Conservation (phyloP, 2,888 invertebrate genomes). For the Acanthosoma haemorrhoidale region DNA sequence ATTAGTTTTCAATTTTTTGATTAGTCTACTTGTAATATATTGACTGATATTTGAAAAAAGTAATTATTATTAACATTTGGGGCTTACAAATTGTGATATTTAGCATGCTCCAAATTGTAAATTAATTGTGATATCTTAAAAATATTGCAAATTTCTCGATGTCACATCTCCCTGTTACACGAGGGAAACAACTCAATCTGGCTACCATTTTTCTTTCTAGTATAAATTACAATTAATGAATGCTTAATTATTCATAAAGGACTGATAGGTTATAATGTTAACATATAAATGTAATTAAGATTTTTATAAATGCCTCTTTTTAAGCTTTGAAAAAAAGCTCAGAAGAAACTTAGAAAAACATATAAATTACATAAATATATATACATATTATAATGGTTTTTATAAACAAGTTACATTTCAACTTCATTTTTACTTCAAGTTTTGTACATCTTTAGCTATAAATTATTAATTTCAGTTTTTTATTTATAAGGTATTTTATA, state of each 20-base stretch:
- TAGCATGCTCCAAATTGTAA: slow-evolving; percentile 32
- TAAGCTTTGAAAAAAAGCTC: not conserved
- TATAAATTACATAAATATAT: not conserved
- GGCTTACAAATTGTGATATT: slow-evolving; percentile 24
- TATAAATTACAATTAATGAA: slow-evolving; percentile 32
- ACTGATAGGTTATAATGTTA: slow-evolving; percentile 35
- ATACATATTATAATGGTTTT: not conserved
- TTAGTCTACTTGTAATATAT: not conserved
- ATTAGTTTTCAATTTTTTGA: too few relatives aligned
- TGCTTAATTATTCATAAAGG: slow-evolving; percentile 33
- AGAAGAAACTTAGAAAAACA: not conserved
- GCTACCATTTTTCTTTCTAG: slow-evolving; percentile 39
- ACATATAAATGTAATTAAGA: not conserved
- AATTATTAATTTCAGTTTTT: not conserved
- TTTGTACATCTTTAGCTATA: not conserved
- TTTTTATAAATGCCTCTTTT: not conserved
- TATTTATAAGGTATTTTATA: slow-evolving; percentile 12
- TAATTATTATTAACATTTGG: slow-evolving; percentile 9
- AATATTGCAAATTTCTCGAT: slow-evolving; percentile 29
- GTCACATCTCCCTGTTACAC: slow-evolving; percentile 19
- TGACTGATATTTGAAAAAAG: slow-evolving; percentile 18
- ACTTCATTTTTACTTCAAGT: not conserved
- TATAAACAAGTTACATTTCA: not conserved
- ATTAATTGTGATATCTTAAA: slow-evolving; percentile 13
- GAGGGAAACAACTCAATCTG: slow-evolving; percentile 31